Evolutionary conservation across 2,888 invertebrate species (phyloP).

Genomic region (Drosophila cognata): DNA sequence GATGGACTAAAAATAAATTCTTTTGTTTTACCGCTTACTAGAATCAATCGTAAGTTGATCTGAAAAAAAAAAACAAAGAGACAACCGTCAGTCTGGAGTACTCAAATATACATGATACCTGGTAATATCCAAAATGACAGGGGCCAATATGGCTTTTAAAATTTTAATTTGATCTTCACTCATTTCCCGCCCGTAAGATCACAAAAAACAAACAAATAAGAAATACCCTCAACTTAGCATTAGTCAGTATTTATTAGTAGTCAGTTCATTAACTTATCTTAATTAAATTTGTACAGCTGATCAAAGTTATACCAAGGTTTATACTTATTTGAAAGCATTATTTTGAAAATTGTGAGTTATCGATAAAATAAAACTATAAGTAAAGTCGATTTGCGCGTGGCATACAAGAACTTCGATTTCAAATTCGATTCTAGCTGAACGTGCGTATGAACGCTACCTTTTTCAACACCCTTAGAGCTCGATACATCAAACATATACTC

Average conservation of each 20-base stretch:
- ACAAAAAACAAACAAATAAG: background rate
- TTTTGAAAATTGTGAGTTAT: background rate
- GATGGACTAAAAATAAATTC: slow-evolving; percentile 99
- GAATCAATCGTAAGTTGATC: slow-evolving; percentile 99
- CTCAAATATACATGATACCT: background rate
- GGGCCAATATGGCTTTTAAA: background rate
- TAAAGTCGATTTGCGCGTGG: no score
- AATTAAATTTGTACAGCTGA: no score
- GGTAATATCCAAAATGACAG: background rate
- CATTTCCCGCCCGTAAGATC: background rate
- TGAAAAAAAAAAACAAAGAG: slow-evolving; percentile 82
- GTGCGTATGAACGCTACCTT: no score
- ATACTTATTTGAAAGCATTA: no score
- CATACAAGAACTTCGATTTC: no score
- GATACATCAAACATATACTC: no score
- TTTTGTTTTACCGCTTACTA: slow-evolving; percentile 99
- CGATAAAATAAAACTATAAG: background rate
- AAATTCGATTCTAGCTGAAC: no score
- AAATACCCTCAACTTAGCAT: no score
- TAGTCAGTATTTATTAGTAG: no score
- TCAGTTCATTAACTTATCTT: no score
- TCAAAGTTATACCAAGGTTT: no score
- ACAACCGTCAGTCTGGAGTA: background rate
- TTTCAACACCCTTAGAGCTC: no score
- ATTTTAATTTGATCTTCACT: background rate